Percentiles rank a stretch among this genome's conserved stretches.
Conservation (phyloP, 1,140 invertebrate genomes). For the Drosophila yakuba region DNA sequence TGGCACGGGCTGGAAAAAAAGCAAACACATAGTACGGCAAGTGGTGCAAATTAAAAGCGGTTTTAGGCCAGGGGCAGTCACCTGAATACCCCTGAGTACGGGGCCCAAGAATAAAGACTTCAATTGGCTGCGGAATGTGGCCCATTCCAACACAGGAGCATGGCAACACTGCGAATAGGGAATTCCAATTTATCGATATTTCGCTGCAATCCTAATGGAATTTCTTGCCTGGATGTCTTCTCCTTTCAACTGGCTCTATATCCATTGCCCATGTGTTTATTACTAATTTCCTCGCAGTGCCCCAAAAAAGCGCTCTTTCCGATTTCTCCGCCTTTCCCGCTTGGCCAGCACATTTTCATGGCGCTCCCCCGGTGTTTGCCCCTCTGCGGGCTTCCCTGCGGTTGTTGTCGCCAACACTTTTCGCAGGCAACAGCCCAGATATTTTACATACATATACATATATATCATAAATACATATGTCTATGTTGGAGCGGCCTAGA, state of each 20-base stretch:
- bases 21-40: conserved; percentile 7
- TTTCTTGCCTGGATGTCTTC: conserved; percentile 4
- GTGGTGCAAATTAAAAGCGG: conserved; percentile 37
- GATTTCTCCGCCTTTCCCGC: conserved; percentile 24
- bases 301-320: conserved; percentile 30
- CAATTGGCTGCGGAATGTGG: conserved; percentile 21
- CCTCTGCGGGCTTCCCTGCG: conserved; percentile 1
- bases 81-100: conserved; percentile 8
- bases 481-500: background rate
- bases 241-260: conserved; percentile 7
- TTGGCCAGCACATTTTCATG: conserved; percentile 15
- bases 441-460: background rate
- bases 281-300: conserved; percentile 41
- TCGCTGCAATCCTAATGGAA: conserved; percentile 23
- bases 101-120: background rate
- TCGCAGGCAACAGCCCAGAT: conserved; percentile 21
- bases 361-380: conserved; percentile 7
- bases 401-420: conserved; percentile 47
- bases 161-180: conserved; percentile 30
- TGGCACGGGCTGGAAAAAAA: conserved; percentile 14
- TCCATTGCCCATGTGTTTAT: conserved; percentile 36
- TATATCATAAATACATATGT: background rate
- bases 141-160: background rate
- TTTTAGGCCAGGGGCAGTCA: conserved; percentile 16
- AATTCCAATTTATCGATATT: conserved; percentile 27